Base-by-base conservation (phyloP, 2,888 invertebrate species). In the Metallyticus violacea region DNA sequence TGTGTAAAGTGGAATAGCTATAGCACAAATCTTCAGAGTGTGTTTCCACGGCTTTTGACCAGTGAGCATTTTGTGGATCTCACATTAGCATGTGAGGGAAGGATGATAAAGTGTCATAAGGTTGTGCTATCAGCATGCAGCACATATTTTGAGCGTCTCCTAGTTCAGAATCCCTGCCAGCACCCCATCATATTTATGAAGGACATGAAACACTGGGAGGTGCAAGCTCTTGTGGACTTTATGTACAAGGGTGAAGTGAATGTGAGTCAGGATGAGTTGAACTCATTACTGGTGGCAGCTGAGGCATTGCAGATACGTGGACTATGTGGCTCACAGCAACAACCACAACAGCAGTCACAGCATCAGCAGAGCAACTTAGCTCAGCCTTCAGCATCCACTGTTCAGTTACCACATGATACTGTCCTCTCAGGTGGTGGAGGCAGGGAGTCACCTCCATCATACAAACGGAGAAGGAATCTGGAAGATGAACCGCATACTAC, bases 141-240 rank as follows among this genome's bases (percentile, higher is more conserved):
- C 28, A 88, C 89, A 5, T 90, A 90, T 84, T 90, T 90, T 87
- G 90, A 90, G 86, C 88, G 89, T 28, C 87, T 90, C 22, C 87
- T 90, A 4, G 88, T 88, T 9, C 89, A 90, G 6, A 89, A 89
- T 86, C 89, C 89, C 26, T 89, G 89, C 85, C 88, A 88, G 78
- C 89, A 90, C 85, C 88, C 90, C 82, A 89, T 90, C 80, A 95
- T 97, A 87, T 93, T 97, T 88, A 96, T 97, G 94, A 95, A 96
- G 90, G 97, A 97, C 90, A 96, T 97, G 93, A 95, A 93, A 88
- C 95, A 97, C 90, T 96, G 96, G 92, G 97, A 97, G 90, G 96
- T 97, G 92, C 96, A 97, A 90, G 97, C 97, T 0, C 92, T 97
- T 80, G 97, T 97, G 76, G 97, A 97, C 92, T 97, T 97, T 91